Conservation (phyloP, 2,113 vertebrate species). For the Hydropotes inermis region DNA sequence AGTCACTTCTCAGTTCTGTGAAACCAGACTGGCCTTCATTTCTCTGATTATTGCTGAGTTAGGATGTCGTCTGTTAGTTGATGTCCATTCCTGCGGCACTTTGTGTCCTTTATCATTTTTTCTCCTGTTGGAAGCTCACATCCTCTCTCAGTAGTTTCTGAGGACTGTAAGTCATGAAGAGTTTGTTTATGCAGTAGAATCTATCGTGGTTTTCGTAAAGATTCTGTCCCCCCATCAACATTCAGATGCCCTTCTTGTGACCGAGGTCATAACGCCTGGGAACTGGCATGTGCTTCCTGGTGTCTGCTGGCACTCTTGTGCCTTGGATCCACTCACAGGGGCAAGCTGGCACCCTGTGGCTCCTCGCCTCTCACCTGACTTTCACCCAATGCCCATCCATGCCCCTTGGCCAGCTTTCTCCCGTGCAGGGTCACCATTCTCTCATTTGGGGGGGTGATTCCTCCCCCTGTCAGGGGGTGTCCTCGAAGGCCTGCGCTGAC, state of each 20-base stretch:
- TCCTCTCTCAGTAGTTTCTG: not conserved
- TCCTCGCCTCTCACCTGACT: not conserved
- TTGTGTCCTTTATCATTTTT: not conserved
- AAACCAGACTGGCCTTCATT: not conserved
- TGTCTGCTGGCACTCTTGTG: not conserved
- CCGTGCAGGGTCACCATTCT: not conserved
- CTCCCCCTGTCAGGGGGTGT: not conserved
- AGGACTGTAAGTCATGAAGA: not conserved
- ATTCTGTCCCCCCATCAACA: not conserved
- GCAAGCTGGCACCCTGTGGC: not conserved
- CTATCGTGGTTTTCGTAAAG: not conserved
- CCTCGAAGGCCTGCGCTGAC: too few relatives aligned
- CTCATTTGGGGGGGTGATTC: not conserved
- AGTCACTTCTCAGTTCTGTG: not conserved
- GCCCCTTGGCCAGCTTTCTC: not conserved
- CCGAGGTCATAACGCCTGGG: not conserved
- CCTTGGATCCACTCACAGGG: not conserved
- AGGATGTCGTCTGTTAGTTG: not conserved
- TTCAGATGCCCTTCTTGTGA: not conserved
- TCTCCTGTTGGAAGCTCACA: not conserved
- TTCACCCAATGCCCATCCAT: not conserved
- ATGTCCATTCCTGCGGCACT: rapidly evolving
- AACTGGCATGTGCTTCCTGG: rapidly evolving
- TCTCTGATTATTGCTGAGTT: not conserved
- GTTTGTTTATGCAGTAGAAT: rapidly evolving